Evolutionary conservation across 1,140 invertebrate species (phyloP), one percentile per base, ranked within the genome.

Genomic region (Hetaerina americana): DNA sequence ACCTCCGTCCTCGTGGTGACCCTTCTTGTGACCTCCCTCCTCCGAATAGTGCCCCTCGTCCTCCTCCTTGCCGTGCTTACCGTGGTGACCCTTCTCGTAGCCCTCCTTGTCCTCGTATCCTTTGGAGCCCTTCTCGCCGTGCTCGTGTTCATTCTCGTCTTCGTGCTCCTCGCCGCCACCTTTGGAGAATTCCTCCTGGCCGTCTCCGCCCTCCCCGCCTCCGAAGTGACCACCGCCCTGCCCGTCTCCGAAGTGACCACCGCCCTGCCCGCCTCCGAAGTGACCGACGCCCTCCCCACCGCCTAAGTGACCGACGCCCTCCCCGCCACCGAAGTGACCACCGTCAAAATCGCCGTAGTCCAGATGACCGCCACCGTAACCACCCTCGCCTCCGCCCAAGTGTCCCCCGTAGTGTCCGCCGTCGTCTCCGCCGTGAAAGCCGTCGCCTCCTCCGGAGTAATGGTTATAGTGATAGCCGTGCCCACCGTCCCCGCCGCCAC

Each of bases 1-100:
- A 15, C 85, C 83, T 40, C 84, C 83, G 75, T 88, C 85, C 73
- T 90, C 87, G 49, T 88, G 80, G 0, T 81, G 79, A 66, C 88
- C 85, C 74, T 89, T 85, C 66, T 88, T 83, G 29, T 88, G 82
- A 5, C 88, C 88, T 18, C 87, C 87, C 0, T 87, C 87, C 69
- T 84, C 81, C 75, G 88, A 86, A 72, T 85, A 83, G 73, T 84
- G 81, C 25, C 76, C 74, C 25, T 69, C 57, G 69, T 87, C 82
- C 10, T 57, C 40, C 10, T 57, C 40, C 2, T 12, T n/a, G 72
- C 82, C 18, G n/a, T 26, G 40, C 15, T 29, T 69, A 5, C 18
- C 22, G n/a, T 75, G 73, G 57, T 77, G 76, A 1, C 78, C 76
- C 5, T 80, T 79, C 0, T 78, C 74, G 0, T 73, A 76, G 40